These are phyloP conservation scores for Oxytorus armatus DNA, from an alignment of 2,888 invertebrate species.

Conservation along the genomic window DNA sequence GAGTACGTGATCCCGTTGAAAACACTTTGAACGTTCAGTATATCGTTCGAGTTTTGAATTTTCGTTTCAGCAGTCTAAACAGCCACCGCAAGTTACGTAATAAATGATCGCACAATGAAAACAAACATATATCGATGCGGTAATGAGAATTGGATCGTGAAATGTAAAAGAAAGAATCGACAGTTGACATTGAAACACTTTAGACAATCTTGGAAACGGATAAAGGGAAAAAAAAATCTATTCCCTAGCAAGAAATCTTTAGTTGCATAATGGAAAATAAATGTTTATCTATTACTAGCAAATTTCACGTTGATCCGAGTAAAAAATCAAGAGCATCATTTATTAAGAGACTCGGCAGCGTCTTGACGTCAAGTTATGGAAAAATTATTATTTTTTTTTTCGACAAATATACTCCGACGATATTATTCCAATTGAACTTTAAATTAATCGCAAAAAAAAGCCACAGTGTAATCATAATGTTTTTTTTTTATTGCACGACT, in stretches of 20 bases:
- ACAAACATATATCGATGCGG: not conserved
- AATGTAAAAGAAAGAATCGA: not conserved
- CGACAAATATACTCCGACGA: no score
- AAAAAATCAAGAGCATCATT: no score
- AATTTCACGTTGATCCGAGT: no score
- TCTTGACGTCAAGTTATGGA: no score
- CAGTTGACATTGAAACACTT: no score
- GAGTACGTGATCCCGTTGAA: constrained; percentile 63
- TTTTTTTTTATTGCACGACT: constrained; percentile 16
- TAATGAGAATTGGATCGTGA: not conserved
- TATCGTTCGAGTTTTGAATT: constrained; percentile 19
- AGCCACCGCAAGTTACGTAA: constrained; percentile 28
- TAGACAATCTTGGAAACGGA: no score
- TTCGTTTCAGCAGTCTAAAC: constrained; percentile 50
- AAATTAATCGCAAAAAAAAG: not conserved
- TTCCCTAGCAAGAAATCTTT: no score
- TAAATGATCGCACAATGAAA: constrained; percentile 5
- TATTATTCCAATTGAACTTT: not conserved
- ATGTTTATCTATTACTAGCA: no score
- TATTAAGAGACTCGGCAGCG: no score
- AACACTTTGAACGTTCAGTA: constrained; percentile 42
- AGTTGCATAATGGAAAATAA: no score
- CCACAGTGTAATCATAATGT: not conserved
- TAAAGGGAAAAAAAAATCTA: no score
- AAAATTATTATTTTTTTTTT: no score